phyloP scores from a whole-genome alignment of 2,888 invertebrate genomes.

The Cantharis lateralis region DNA sequence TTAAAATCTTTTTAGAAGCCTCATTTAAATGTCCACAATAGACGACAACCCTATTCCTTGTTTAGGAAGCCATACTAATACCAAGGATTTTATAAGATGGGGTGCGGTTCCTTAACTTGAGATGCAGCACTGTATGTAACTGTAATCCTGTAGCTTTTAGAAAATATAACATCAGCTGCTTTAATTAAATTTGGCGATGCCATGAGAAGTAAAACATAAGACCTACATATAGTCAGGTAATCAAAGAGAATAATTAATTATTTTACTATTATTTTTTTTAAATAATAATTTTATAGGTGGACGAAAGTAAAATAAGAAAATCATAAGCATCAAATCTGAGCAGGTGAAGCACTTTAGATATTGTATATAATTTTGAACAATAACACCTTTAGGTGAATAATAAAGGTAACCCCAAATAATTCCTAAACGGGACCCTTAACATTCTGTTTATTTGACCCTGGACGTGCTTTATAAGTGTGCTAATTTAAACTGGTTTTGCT shows the following conservation, averaged over 20 bases:
- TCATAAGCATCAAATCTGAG: no score
- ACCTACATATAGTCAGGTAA: no score
- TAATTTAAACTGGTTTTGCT: not conserved
- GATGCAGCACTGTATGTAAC: not conserved
- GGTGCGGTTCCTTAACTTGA: not conserved
- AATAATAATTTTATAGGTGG: no score
- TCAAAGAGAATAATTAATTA: no score
- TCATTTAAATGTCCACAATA: not conserved
- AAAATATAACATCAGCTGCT: not conserved
- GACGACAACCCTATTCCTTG: not conserved
- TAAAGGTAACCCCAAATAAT: constrained; percentile 9
- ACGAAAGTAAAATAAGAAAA: no score
- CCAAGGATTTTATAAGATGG: not conserved
- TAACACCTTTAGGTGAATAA: not conserved
- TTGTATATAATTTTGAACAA: not conserved
- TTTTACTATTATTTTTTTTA: no score
- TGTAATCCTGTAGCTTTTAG: not conserved
- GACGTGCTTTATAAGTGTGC: not conserved
- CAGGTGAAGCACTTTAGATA: not conserved
- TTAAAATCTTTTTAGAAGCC: not conserved
- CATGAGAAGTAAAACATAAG: no score
- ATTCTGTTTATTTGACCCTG: not conserved
- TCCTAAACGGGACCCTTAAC: constrained; percentile 20
- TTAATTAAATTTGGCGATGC: not conserved
- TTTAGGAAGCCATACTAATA: not conserved